These are phyloP conservation scores for Drosophila melanosoma DNA, from an alignment of 2,888 invertebrate genomes.

Conservation along the genomic window DNA sequence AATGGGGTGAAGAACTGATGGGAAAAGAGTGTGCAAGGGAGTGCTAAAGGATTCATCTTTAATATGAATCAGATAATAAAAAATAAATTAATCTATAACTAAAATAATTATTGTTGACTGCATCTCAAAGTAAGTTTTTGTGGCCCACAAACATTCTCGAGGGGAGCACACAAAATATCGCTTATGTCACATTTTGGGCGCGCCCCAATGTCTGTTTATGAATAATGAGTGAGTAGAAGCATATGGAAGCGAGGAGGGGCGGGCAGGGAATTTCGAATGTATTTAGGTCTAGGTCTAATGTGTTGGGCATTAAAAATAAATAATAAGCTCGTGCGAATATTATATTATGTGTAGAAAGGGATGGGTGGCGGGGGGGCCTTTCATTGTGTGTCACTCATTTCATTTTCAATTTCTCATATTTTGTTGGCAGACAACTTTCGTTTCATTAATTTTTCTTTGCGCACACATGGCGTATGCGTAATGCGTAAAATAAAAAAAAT, in stretches of 20 bases:
- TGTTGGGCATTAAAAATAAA: constrained; percentile 38
- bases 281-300: constrained; percentile 61
- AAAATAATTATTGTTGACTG: background rate
- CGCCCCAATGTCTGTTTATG: constrained; percentile 53
- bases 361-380: background rate
- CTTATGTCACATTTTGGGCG: constrained; percentile 34
- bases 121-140: background rate
- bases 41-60: background rate
- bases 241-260: background rate
- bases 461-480: constrained; percentile 53
- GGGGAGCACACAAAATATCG: constrained; percentile 20
- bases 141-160: background rate
- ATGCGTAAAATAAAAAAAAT: constrained; percentile 27
- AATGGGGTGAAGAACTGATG: background rate
- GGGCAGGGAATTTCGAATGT: background rate
- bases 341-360: background rate
- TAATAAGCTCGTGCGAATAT: constrained; percentile 1
- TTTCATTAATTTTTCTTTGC: constrained; percentile 37
- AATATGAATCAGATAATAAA: background rate
- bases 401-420: constrained; percentile 48
- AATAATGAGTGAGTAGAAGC: constrained; percentile 39
- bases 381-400: constrained; percentile 44
- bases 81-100: background rate
- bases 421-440: constrained; percentile 45
- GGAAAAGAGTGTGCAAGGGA: background rate